These are phyloP conservation scores for Drosophila fungiperda DNA, from an alignment of 2,888 invertebrate genomes.

Conservation along the genomic window DNA sequence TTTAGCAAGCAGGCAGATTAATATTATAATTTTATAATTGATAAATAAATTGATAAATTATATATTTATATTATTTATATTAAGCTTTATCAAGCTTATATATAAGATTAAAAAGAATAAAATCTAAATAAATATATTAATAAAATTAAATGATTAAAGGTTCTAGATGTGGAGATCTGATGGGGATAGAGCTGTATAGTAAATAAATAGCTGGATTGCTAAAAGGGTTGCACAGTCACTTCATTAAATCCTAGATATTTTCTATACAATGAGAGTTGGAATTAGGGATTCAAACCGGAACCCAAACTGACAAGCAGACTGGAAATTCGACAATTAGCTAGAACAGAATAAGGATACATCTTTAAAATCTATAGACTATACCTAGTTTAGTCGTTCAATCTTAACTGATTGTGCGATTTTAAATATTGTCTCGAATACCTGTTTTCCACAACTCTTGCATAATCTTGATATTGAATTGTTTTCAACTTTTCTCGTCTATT, in stretches of 20 bases:
- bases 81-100: neutral
- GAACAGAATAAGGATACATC: too few relatives aligned
- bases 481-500: neutral
- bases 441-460: neutral
- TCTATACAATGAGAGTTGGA: too few relatives aligned
- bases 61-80: too few relatives aligned
- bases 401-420: neutral
- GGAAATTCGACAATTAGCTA: neutral
- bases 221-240: too few relatives aligned
- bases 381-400: neutral
- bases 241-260: too few relatives aligned
- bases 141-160: neutral
- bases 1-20: neutral
- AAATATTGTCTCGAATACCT: neutral
- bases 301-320: neutral
- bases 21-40: too few relatives aligned
- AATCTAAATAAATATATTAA: neutral
- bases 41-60: too few relatives aligned
- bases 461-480: neutral
- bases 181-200: too few relatives aligned
- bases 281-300: too few relatives aligned
- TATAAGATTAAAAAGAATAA: neutral
- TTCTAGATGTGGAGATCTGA: neutral
- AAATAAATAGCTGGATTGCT: neutral
- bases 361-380: neutral